Evolutionary conservation across 92 coral and sea anemone species (phyloP).

Genomic region (Phenganax subtilis): DNA sequence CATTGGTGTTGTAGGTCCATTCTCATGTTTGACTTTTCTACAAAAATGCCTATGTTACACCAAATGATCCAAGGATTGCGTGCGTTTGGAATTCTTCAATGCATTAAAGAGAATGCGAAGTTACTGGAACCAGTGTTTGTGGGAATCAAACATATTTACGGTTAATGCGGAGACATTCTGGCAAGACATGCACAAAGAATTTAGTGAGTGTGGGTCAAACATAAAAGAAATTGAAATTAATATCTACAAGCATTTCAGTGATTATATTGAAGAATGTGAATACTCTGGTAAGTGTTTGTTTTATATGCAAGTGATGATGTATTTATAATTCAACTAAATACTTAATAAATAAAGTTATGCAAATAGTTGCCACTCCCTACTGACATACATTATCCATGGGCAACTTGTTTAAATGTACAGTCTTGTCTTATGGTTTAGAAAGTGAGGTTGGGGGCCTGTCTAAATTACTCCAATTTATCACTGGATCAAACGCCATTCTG

Average conservation of each 20-base stretch:
- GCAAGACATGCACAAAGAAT: constrained; percentile 9
- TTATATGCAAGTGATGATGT: background rate
- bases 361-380: too few relatives aligned
- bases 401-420: background rate
- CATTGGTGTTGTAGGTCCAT: constrained; percentile 23
- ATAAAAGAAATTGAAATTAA: constrained; percentile 20
- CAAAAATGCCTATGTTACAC: constrained; percentile 35
- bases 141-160: background rate
- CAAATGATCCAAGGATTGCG: constrained; percentile 23
- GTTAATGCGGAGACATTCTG: constrained; percentile 15
- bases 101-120: constrained; percentile 24
- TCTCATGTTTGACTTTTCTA: constrained; percentile 17
- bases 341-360: too few relatives aligned
- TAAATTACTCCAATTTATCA: constrained; percentile 27
- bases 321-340: background rate
- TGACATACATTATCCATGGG: too few relatives aligned
- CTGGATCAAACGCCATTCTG: constrained; percentile 27
- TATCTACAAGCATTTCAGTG: constrained; percentile 23
- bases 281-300: constrained; percentile 22
- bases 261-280: constrained; percentile 27
- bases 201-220: constrained; percentile 36
- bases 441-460: constrained; percentile 12
- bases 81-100: constrained; percentile 28
- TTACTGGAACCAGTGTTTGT: constrained; percentile 26
- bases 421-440: constrained; percentile 1